Conservation (phyloP, 2,888 invertebrate genomes). For the Ashinkailepas kermadecensis region DNA sequence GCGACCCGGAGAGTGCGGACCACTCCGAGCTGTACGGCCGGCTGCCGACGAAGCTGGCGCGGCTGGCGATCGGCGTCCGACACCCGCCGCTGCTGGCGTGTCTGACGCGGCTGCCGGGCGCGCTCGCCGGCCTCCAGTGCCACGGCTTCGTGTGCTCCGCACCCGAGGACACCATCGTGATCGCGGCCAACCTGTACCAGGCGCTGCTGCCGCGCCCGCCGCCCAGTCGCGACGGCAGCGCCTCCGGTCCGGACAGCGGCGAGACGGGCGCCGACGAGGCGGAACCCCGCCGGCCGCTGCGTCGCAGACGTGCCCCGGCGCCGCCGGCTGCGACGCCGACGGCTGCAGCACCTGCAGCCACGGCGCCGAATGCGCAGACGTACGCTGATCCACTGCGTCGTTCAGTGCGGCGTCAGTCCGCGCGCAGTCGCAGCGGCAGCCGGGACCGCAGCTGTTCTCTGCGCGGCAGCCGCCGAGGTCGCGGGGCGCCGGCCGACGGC, state of each 20-base stretch:
- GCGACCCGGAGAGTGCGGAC: constrained; percentile 53
- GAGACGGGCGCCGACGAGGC: constrained; percentile 46
- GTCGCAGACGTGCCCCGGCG: constrained; percentile 28
- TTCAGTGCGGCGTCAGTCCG: constrained; percentile 6
- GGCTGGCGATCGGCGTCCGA: constrained; percentile 31
- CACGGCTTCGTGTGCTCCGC: constrained; percentile 85
- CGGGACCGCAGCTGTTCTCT: neutral
- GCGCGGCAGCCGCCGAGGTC: neutral
- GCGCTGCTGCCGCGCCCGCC: constrained; percentile 70
- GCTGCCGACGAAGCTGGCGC: constrained; percentile 30
- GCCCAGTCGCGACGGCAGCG: neutral
- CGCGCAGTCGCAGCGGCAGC: neutral
- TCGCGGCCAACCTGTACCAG: constrained; percentile 83
- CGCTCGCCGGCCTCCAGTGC: constrained; percentile 72
- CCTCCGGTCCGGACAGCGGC: constrained; percentile 26
- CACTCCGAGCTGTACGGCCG: constrained; percentile 32
- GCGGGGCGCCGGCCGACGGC: neutral
- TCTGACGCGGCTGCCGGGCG: constrained; percentile 61
- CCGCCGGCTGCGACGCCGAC: constrained; percentile 20
- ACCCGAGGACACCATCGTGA: constrained; percentile 82
- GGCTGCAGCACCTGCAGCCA: neutral
- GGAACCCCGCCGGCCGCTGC: constrained; percentile 30
- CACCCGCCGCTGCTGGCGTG: constrained; percentile 84
- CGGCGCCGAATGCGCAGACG: too few relatives aligned
- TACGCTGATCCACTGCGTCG: too few relatives aligned